Evolutionary conservation across 2,113 vertebrate genomes (phyloP).

Genomic region (Phalacrocorax carbo): DNA sequence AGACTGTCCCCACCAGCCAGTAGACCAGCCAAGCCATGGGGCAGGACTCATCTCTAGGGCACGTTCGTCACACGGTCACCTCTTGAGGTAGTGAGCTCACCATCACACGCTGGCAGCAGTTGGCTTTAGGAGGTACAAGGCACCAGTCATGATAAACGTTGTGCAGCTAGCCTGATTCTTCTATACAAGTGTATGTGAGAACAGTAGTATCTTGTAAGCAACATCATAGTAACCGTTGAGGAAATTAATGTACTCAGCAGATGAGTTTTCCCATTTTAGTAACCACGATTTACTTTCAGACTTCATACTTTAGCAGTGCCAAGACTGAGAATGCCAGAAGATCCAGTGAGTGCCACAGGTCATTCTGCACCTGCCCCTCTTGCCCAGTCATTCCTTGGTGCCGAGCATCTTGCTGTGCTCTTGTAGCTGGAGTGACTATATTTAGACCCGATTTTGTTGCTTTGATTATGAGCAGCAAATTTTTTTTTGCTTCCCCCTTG

Average conservation of each 20-base stretch:
- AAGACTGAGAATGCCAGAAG: background rate
- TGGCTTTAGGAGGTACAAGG: background rate
- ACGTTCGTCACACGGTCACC: accelerated
- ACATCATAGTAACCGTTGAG: accelerated
- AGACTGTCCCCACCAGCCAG: accelerated
- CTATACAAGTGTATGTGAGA: accelerated
- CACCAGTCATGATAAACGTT: background rate
- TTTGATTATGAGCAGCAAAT: background rate
- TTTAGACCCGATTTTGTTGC: background rate
- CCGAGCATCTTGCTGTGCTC: background rate
- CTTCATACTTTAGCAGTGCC: background rate
- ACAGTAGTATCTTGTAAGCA: accelerated
- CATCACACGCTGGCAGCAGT: accelerated
- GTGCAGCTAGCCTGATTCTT: background rate
- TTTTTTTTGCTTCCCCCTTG: too few relatives aligned
- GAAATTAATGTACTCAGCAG: too few relatives aligned
- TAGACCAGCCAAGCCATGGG: background rate
- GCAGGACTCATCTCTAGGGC: background rate
- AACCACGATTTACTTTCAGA: background rate
- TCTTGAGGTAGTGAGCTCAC: accelerated
- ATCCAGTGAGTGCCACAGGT: accelerated
- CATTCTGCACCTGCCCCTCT: background rate
- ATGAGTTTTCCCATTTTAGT: accelerated
- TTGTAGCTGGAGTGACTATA: accelerated
- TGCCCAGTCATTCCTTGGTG: background rate